These are phyloP conservation scores for Plumapathes pennacea DNA, from an alignment of 92 coral and sea anemone genomes.

Conservation along the genomic window DNA sequence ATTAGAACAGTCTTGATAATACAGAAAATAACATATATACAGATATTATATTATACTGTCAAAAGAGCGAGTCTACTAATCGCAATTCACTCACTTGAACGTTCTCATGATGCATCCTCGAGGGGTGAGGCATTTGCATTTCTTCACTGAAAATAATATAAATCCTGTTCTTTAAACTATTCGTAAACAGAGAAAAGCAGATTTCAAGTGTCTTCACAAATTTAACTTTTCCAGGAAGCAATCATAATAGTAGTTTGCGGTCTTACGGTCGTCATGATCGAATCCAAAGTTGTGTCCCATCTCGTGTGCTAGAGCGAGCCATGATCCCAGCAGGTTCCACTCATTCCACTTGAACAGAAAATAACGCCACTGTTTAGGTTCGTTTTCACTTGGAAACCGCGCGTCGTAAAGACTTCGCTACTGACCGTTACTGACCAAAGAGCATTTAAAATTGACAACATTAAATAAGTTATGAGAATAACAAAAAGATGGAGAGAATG, in stretches of 20 bases:
- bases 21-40: background rate
- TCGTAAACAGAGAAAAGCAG: background rate
- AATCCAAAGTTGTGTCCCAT: conserved; percentile 69
- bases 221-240: no score
- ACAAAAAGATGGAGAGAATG: background rate
- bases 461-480: no score
- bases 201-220: background rate
- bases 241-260: background rate
- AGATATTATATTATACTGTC: no score
- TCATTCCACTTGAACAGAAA: conserved; percentile 44
- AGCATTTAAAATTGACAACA: no score
- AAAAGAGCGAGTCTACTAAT: background rate
- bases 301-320: conserved; percentile 68
- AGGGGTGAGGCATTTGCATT: conserved; percentile 64
- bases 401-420: no score
- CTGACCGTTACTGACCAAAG: no score
- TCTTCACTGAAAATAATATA: conserved; percentile 6
- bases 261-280: conserved; percentile 55
- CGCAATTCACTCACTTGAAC: conserved; percentile 37
- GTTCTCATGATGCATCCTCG: conserved; percentile 68
- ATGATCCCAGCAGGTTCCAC: conserved; percentile 58
- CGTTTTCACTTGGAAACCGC: no score
- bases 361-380: no score
- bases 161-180: background rate
- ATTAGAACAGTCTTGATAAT: background rate